Base-by-base conservation (phyloP, 2,888 invertebrate species). In the Noctua comes region DNA sequence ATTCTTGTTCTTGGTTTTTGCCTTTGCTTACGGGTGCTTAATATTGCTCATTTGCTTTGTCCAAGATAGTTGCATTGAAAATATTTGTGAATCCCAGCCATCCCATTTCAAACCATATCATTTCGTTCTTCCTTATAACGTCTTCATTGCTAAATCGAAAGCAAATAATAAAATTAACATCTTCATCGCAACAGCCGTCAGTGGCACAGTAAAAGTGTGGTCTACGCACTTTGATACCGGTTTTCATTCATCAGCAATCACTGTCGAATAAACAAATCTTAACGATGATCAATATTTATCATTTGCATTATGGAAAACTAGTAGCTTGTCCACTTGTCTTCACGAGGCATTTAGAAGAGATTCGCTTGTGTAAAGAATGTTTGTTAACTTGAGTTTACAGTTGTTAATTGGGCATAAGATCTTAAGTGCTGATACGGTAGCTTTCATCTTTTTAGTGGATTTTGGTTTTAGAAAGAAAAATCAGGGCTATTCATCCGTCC, bases 191-290 rank as follows among this genome's bases (percentile, higher is more conserved):
- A 77, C 2, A 71, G 27, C 21, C 1, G n/a, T 27, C n/a, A 66
- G n/a, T 64, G 24, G n/a, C 43, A 13, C 24, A 69, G 82, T 84
- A 82, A 84, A 78, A 84, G 79, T 79, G 40, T 74, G 2, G 6
- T 66, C 59, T 51, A 59, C 43, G 16, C 13, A 51, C 24, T 82
- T 16, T 1, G 21, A 43, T 21, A 73, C 84, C 51, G 79, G 79
- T 73, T 84, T 27, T 59, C 31, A 59, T 73, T 65, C 16, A 65
- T n/a, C 59, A 62, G 68, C 24, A 66, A 68, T 70, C 21, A 43
- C 31, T 27, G 48, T 16, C 40, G 8, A 71, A 71, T 57, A 74
- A 79, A 73, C 48, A 66, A 51, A 48, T 27, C 36, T 69, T 48
- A 13, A 79, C 16, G 57, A 57, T 18, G 5, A 54, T 79, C 70